Conservation (phyloP, 2,888 invertebrate species). For the Stenchaetothrips biformis region DNA sequence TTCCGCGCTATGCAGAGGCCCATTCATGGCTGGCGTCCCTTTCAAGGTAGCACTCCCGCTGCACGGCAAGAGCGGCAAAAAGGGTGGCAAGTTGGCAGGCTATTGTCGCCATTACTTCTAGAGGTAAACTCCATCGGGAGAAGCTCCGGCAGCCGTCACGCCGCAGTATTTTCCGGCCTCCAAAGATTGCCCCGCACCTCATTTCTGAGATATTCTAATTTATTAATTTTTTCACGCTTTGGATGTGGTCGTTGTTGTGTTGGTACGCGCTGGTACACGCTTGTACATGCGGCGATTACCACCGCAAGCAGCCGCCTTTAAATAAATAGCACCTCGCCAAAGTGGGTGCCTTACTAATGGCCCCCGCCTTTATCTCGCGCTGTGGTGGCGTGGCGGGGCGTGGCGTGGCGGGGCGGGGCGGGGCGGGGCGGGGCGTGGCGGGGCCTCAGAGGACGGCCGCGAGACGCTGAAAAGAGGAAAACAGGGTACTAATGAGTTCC, state of each 20-base stretch:
- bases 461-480: neutral
- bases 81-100: neutral
- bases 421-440: neutral
- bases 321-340: neutral
- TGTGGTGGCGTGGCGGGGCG: neutral
- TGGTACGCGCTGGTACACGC: neutral
- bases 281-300: neutral
- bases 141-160: too few relatives aligned
- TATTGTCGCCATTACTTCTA: too few relatives aligned
- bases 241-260: too few relatives aligned
- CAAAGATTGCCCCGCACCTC: too few relatives aligned
- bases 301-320: neutral
- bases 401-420: neutral
- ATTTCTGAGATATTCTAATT: too few relatives aligned
- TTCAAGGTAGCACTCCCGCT: neutral
- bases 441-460: neutral
- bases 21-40: neutral
- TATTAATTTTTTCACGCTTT: too few relatives aligned
- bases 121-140: too few relatives aligned
- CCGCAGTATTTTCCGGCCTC: too few relatives aligned
- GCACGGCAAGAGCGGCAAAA: neutral
- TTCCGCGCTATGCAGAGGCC: too few relatives aligned
- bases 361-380: neutral
- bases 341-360: constrained; percentile 1
- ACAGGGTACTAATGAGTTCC: neutral